phyloP scores from a whole-genome alignment of 1,140 invertebrate genomes.

The Ladona fulva region DNA sequence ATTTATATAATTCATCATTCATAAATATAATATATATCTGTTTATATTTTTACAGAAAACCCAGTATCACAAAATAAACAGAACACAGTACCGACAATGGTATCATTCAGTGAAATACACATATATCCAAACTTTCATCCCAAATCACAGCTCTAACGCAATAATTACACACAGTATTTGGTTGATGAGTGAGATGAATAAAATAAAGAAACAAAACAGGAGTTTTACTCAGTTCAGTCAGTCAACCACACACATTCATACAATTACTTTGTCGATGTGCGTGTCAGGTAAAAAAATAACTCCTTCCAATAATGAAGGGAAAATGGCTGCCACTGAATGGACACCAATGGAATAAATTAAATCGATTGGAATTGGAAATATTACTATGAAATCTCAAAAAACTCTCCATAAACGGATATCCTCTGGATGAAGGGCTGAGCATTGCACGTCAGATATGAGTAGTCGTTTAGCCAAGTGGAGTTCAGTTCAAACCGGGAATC shows the following conservation, averaged over 20 bases:
- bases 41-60: conserved; percentile 1
- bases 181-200: not conserved
- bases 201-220: not conserved
- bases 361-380: too few species aligned
- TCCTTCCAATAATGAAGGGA: not conserved
- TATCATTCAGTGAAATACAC: not conserved
- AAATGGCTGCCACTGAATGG: not conserved
- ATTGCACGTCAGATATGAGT: conserved; percentile 52
- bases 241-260: conserved; percentile 1
- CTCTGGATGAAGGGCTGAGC: conserved; percentile 59
- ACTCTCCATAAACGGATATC: conserved; percentile 61
- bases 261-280: not conserved
- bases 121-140: not conserved
- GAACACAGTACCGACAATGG: not conserved
- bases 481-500: conserved; percentile 46
- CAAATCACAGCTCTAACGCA: not conserved
- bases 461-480: conserved; percentile 38
- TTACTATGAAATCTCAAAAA: conserved; percentile 27
- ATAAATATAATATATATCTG: too few species aligned
- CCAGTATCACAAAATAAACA: conserved; percentile 7
- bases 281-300: conserved; percentile 1
- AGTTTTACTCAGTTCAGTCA: not conserved
- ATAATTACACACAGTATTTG: not conserved
- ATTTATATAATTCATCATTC: too few species aligned
- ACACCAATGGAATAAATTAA: not conserved